Base-by-base conservation (phyloP, 2,113 vertebrate genomes). In the Willisornis vidua region DNA sequence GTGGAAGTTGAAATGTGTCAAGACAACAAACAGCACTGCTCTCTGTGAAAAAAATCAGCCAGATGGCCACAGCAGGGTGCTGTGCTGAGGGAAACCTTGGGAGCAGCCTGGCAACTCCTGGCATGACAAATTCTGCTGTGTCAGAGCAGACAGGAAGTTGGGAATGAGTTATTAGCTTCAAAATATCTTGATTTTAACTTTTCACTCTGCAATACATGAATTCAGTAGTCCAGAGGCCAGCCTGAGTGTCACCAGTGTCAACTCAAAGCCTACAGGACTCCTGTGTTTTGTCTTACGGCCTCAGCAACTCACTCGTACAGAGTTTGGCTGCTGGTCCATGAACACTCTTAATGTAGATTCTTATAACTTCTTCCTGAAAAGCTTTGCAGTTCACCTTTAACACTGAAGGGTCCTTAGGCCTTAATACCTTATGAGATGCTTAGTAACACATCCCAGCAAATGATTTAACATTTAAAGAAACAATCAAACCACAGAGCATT, bases 331-430 rank as follows among this genome's bases (percentile, higher is more conserved):
- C 31, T 89, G 52, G 3, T 24, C 57, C 28, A 19, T 22, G 68
- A 89, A 28, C 9, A 39, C 7, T 52, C 26, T 5, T 63, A 37
- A 62, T 33, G 20, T 5, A 54, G 37, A 83, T 10, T 77, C 25
- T 49, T 41, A 8, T 0, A 33, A 49, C 37, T 78, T 61, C 20
- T 82, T 87, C 33, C 76, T 87, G 66, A 33, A 85, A 91, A 85
- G 87, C 89, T 94, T 91, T 96, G 95, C 74, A 87, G 35, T 91
- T 72, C 49, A 66, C 87, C 81, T 91, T 91, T 91, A 93, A 91
- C 1, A 20, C 78, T 73, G 77, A 94, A 87, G 80, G 19, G 15
- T 54, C 66, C 62, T 91, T 85, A 68, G 24, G 13, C 11, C n/a
- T 88, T 75, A 58, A 62, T 23, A 33, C 26, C 39, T 84, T 63